Evolutionary conservation across 2,113 vertebrate genomes (phyloP).

Genomic region (Phalacrocorax carbo): DNA sequence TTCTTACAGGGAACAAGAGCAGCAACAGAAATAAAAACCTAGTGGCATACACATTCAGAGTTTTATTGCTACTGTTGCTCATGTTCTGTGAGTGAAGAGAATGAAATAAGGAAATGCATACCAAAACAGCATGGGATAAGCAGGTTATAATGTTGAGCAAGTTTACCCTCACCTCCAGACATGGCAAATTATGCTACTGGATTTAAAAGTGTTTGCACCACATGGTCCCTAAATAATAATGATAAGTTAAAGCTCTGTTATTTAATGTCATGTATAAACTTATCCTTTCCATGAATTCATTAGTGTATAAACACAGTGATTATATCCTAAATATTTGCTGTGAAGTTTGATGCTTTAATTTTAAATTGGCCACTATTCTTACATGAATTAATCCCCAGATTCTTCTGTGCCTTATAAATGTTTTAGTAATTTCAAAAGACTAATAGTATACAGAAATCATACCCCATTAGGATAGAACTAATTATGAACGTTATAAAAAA

Average conservation of each 20-base stretch:
- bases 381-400: background rate
- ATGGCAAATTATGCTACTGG: background rate
- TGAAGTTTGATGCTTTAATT: constrained; percentile 13
- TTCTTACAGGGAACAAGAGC: background rate
- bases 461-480: background rate
- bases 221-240: constrained; percentile 23
- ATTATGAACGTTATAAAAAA: background rate
- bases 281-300: background rate
- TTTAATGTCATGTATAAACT: constrained; percentile 8
- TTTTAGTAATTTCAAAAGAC: background rate
- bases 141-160: background rate
- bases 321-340: background rate
- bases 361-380: background rate
- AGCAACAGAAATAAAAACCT: background rate
- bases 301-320: constrained; percentile 12
- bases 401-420: background rate
- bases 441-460: background rate
- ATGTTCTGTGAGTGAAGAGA: background rate
- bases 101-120: background rate
- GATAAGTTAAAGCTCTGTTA: background rate
- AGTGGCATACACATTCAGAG: background rate
- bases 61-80: background rate
- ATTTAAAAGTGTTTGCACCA: constrained; percentile 5
- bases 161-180: constrained; percentile 16
- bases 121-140: background rate